phyloP scores from a whole-genome alignment of 2,888 invertebrate genomes.

The Spodoptera littoralis region DNA sequence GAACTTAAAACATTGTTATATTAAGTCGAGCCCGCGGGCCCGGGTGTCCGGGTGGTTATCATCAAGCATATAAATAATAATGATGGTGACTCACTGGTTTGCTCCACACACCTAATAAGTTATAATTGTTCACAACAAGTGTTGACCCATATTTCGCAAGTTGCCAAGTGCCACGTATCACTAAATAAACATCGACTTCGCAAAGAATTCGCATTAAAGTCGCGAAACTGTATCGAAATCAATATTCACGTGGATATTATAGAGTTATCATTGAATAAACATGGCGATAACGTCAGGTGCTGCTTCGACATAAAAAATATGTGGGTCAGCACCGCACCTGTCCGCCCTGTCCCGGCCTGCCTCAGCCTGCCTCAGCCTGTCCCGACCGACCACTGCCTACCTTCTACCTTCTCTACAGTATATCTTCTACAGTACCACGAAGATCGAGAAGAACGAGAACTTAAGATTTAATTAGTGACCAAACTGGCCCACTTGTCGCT shows the following conservation, averaged over 20 bases:
- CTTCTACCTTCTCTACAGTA: too few relatives aligned
- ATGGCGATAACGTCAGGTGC: slow-evolving; percentile 60
- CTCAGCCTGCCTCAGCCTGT: too few relatives aligned
- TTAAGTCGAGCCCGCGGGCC: too few relatives aligned
- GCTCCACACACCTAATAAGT: slow-evolving; percentile 22
- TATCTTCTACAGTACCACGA: too few relatives aligned
- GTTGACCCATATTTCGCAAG: slow-evolving; percentile 53
- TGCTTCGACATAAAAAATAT: slow-evolving; percentile 45
- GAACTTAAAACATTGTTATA: too few relatives aligned
- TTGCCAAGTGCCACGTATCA: slow-evolving; percentile 49
- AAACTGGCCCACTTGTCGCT: too few relatives aligned
- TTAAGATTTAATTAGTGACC: too few relatives aligned
- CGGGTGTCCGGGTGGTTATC: too few relatives aligned
- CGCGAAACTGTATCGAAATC: slow-evolving; percentile 66
- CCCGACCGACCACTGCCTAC: too few relatives aligned
- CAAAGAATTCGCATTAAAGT: slow-evolving; percentile 64
- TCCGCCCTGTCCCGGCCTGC: slow-evolving; percentile 1
- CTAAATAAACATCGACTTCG: slow-evolving; percentile 64
- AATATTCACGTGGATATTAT: slow-evolving; percentile 59
- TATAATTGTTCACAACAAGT: slow-evolving; percentile 40
- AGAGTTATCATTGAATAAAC: slow-evolving; percentile 58
- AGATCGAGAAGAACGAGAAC: too few relatives aligned
- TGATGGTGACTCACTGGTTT: slow-evolving; percentile 12
- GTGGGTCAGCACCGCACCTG: slow-evolving; percentile 61
- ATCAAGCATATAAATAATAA: slow-evolving; percentile 6